Evolutionary conservation across 1,140 invertebrate genomes (phyloP).

Genomic region (Drosophila neocordata): DNA sequence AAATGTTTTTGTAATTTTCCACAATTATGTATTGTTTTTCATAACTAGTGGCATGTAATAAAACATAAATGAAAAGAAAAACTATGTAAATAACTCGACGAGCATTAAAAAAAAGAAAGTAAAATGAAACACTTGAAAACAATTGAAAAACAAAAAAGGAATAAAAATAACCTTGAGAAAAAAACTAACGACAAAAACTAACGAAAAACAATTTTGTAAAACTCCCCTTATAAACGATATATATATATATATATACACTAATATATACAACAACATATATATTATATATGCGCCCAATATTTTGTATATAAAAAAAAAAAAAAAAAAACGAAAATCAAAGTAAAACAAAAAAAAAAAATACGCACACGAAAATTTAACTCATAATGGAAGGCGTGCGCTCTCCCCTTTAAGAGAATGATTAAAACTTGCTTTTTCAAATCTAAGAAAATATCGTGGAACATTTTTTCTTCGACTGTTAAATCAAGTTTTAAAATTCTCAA

Average conservation of each 20-base stretch:
- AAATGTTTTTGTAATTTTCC: constrained; percentile 67
- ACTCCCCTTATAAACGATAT: constrained; percentile 58
- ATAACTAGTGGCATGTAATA: constrained; percentile 53
- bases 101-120: constrained; percentile 51
- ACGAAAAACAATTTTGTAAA: constrained; percentile 74
- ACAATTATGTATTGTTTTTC: constrained; percentile 53
- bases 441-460: constrained; percentile 70
- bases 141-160: constrained; percentile 16
- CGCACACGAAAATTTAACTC: constrained; percentile 73
- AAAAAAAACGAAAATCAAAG: constrained; percentile 45
- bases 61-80: constrained; percentile 31
- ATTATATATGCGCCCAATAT: constrained; percentile 67
- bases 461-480: constrained; percentile 30
- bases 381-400: constrained; percentile 24
- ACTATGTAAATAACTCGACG: constrained; percentile 61
- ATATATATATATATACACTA: constrained; percentile 81
- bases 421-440: background rate
- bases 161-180: constrained; percentile 5
- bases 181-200: constrained; percentile 70
- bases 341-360: constrained; percentile 41
- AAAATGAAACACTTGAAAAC: constrained; percentile 27
- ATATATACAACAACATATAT: constrained; percentile 77
- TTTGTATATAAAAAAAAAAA: constrained; percentile 73
- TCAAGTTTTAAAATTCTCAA: background rate
- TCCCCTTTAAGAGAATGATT: background rate